These are phyloP conservation scores for Pantherophis vulpinus DNA, from an alignment of 2,797 vertebrate genomes.

Conservation along the genomic window DNA sequence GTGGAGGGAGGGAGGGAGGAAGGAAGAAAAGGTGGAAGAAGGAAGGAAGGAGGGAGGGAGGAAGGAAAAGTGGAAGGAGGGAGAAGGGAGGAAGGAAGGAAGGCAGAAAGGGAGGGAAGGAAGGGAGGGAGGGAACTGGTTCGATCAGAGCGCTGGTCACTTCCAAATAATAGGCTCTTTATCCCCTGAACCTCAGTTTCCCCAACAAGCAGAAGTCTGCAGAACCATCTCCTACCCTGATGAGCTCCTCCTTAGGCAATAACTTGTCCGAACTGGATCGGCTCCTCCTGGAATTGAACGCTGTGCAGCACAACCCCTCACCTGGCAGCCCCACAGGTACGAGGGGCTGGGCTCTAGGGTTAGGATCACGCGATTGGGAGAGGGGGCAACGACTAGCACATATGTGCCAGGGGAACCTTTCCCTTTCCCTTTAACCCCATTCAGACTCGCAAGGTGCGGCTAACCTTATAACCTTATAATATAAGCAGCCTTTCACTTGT, in stretches of 20 bases:
- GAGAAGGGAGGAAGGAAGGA: too few species aligned
- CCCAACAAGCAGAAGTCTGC: slow-evolving; percentile 94
- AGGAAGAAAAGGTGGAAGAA: too few species aligned
- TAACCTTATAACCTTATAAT: too few species aligned
- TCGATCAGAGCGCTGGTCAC: background rate
- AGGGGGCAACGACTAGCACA: too few species aligned
- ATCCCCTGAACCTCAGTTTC: slow-evolving; percentile 76
- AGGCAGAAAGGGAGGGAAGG: too few species aligned
- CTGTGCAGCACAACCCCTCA: slow-evolving; percentile 87
- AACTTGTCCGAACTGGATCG: slow-evolving; percentile 97
- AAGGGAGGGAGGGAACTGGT: background rate
- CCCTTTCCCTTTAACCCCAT: too few species aligned
- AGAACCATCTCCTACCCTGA: slow-evolving; percentile 84
- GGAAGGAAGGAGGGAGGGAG: too few species aligned
- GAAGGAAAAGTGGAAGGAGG: too few species aligned
- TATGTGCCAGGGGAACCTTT: too few species aligned
- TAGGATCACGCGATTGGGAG: background rate
- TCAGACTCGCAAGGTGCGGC: too few species aligned
- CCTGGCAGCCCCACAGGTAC: slow-evolving; percentile 84
- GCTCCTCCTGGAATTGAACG: slow-evolving; percentile 92
- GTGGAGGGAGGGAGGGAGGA: too few species aligned
- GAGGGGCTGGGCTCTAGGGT: background rate
- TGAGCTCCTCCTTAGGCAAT: slow-evolving; percentile 88
- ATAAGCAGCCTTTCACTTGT: too few species aligned
- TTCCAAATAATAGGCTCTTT: background rate